A percentile compares a stretch with the other conserved stretches of the same genome.
These are phyloP conservation scores for Aphelocoma coerulescens DNA, from an alignment of 2,113 vertebrate genomes.

Conservation along the genomic window DNA sequence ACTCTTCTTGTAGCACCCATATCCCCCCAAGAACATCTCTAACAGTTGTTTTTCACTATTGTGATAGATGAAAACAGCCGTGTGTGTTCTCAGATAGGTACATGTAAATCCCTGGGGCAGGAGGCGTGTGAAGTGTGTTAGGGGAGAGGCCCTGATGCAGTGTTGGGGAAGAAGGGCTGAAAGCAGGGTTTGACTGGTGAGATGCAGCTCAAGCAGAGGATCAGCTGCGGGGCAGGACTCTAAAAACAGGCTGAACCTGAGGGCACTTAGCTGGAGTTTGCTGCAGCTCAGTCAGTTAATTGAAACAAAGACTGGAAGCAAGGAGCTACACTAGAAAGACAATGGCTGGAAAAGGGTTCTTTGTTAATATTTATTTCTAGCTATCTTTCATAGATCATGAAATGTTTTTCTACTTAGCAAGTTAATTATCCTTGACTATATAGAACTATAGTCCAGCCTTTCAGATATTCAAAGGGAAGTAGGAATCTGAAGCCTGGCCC, in stretches of 20 bases:
- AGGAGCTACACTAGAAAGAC: neutral
- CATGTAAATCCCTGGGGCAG: neutral
- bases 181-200: neutral
- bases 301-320: neutral
- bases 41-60: neutral
- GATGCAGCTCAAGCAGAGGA: neutral
- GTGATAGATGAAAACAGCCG: neutral
- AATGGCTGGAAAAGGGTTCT: neutral
- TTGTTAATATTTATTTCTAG: neutral
- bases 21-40: rapidly evolving
- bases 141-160: neutral
- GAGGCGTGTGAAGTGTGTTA: neutral
- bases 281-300: neutral
- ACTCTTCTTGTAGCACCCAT: too few relatives aligned
- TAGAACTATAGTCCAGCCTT: neutral
- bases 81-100: neutral
- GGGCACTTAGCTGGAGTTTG: neutral
- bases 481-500: neutral
- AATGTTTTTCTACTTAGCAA: neutral
- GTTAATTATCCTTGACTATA: neutral
- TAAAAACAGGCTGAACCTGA: neutral
- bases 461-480: neutral
- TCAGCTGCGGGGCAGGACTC: neutral
- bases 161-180: neutral
- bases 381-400: rapidly evolving